A percentile compares a stretch with the other conserved stretches of the same genome.
Conservation (phyloP, 2,888 invertebrate species). For the Helicoverpa assulta region DNA sequence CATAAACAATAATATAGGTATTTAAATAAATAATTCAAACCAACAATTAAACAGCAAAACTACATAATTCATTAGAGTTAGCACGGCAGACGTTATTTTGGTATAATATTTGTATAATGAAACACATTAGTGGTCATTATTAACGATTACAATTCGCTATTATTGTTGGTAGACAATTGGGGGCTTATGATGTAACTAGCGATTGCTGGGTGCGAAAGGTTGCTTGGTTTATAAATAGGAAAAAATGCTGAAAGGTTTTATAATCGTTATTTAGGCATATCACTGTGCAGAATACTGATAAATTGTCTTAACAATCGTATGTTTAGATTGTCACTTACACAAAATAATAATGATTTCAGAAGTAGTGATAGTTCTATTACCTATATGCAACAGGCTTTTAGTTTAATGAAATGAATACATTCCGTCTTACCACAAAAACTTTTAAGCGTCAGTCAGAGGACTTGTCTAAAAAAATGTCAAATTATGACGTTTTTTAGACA, state of each 20-base stretch:
- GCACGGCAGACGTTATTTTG: conserved; percentile 14
- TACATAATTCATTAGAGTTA: conserved; percentile 17
- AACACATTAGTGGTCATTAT: conserved; percentile 20
- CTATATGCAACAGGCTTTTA: too few relatives aligned
- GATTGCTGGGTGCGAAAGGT: neutral
- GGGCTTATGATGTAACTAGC: neutral
- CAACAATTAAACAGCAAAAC: neutral
- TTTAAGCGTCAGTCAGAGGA: too few relatives aligned
- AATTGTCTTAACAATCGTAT: too few relatives aligned
- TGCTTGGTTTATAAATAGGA: neutral
- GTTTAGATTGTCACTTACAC: too few relatives aligned
- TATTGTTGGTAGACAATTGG: neutral
- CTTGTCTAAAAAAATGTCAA: too few relatives aligned
- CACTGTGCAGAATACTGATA: too few relatives aligned
- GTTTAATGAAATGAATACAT: too few relatives aligned
- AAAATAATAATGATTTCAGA: too few relatives aligned
- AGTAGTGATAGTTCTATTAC: too few relatives aligned
- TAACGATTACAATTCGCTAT: conserved; percentile 4
- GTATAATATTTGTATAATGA: conserved; percentile 14
- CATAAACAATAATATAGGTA: neutral
- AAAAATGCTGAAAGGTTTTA: neutral
- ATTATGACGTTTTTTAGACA: too few relatives aligned
- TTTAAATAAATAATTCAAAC: neutral
- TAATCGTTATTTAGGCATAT: neutral
- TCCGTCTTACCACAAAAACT: too few relatives aligned